A percentile compares a stretch with the other conserved stretches of the same genome.
phyloP scores from a whole-genome alignment of 1,140 invertebrate species.

The Pogonus chalceus region DNA sequence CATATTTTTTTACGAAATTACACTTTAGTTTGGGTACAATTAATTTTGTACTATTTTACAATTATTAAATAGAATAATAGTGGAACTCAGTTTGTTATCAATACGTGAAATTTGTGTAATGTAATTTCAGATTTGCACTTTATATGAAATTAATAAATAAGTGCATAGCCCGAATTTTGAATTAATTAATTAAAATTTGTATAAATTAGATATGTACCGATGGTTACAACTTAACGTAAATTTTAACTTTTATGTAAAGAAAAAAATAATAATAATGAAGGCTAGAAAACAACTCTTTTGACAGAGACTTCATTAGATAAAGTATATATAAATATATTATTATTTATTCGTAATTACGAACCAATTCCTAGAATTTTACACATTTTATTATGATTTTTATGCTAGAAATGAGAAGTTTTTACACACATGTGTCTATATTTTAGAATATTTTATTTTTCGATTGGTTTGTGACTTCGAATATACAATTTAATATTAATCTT shows the following conservation, averaged over 20 bases:
- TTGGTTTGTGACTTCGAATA: neutral
- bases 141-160: no score
- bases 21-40: no score
- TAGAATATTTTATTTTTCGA: neutral
- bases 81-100: neutral
- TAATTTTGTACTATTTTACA: no score
- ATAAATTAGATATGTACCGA: neutral
- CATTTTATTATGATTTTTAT: neutral
- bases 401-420: neutral
- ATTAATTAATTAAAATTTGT: no score
- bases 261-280: neutral
- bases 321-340: conserved; percentile 1
- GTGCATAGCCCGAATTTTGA: no score
- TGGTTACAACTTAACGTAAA: neutral
- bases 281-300: neutral
- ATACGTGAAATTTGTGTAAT: no score
- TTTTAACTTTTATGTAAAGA: neutral
- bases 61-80: neutral
- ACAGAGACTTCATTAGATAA: neutral
- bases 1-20: neutral
- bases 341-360: conserved; percentile 1
- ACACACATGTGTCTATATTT: neutral
- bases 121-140: no score
- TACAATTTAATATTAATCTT: neutral
- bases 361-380: neutral